phyloP scores from a whole-genome alignment of 23 tunicate species.

The Styela plicata region DNA sequence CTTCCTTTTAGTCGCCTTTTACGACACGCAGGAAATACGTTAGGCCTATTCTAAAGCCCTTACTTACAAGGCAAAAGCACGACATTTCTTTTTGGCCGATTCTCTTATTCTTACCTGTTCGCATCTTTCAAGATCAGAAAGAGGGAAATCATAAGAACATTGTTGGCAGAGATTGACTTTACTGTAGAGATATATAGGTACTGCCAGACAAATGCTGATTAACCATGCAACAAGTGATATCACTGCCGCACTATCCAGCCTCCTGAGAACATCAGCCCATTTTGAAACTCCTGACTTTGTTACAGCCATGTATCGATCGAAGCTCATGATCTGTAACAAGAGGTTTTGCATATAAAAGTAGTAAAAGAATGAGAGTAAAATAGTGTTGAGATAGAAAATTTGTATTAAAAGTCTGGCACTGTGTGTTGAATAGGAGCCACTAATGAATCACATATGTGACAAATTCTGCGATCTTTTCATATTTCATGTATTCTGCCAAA shows the following conservation, averaged over 20 bases:
- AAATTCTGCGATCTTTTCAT: too few species aligned
- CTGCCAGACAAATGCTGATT: slow-evolving; percentile 49
- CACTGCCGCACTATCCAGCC: slow-evolving; percentile 47
- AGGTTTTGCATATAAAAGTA: not conserved
- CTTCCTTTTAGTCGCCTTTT: too few species aligned
- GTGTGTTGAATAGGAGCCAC: too few species aligned
- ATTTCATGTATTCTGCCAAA: too few species aligned
- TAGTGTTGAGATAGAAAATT: too few species aligned
- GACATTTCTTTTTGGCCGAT: too few species aligned
- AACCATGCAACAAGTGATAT: slow-evolving; percentile 69
- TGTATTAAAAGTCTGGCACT: too few species aligned
- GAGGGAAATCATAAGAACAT: slow-evolving; percentile 45
- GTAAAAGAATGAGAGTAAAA: too few species aligned
- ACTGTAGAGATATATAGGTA: slow-evolving; percentile 59
- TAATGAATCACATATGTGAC: too few species aligned
- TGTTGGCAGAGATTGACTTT: slow-evolving; percentile 32
- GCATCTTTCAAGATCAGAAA: slow-evolving; percentile 22
- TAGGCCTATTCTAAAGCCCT: too few species aligned
- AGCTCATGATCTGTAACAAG: slow-evolving; percentile 80
- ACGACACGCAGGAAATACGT: too few species aligned
- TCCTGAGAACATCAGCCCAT: slow-evolving; percentile 52
- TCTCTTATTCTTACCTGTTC: slow-evolving; percentile 3
- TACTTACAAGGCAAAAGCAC: too few species aligned
- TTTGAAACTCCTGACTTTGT: slow-evolving; percentile 73
- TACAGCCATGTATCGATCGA: slow-evolving; percentile 91